Conservation (phyloP, 2,113 vertebrate genomes). For the Meles meles region DNA sequence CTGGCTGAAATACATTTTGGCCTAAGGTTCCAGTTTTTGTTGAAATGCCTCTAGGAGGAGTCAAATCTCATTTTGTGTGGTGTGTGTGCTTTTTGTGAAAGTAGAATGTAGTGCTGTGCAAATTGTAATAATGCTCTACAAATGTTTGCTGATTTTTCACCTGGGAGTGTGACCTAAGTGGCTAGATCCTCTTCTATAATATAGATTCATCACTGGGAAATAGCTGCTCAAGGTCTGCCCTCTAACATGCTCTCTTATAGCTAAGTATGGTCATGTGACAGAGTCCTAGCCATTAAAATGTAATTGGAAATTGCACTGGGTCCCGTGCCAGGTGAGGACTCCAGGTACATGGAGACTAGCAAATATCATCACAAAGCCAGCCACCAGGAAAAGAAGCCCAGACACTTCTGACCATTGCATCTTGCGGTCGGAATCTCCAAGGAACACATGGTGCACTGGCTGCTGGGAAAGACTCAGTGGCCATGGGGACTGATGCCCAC, state of each 20-base stretch:
- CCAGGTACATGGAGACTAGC: not conserved
- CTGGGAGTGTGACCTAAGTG: not conserved
- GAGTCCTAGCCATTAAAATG: not conserved
- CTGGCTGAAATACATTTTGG: not conserved
- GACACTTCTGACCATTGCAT: not conserved
- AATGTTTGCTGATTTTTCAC: not conserved
- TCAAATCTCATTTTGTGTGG: not conserved
- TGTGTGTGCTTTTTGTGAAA: not conserved
- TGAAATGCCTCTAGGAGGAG: not conserved
- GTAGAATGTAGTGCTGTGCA: not conserved
- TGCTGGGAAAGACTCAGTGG: not conserved
- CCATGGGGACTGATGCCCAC: not conserved
- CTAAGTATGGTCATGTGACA: not conserved
- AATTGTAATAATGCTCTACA: not conserved
- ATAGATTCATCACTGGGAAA: not conserved
- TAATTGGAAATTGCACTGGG: not conserved
- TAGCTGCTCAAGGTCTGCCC: not conserved
- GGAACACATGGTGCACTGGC: not conserved
- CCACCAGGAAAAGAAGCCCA: not conserved
- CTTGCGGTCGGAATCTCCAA: not conserved
- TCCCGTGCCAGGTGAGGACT: not conserved
- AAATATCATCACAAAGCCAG: not conserved
- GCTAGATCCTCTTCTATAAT: not conserved
- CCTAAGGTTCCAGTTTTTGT: not conserved
- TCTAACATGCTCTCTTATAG: not conserved